These are phyloP conservation scores for Heliconius melpomene DNA, from an alignment of 1,140 invertebrate species.

Conservation along the genomic window DNA sequence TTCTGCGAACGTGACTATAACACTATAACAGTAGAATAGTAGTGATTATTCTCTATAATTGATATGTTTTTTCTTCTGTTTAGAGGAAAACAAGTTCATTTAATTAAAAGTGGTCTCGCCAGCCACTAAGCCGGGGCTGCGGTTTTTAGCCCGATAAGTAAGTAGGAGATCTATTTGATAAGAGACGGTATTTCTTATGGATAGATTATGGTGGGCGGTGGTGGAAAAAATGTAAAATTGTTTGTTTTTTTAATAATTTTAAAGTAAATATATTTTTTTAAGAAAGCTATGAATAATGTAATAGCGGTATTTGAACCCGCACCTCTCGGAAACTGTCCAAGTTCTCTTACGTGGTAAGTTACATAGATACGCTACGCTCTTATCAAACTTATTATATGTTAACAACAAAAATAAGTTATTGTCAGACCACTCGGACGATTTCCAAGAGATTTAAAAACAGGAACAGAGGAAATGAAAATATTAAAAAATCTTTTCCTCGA, in stretches of 20 bases:
- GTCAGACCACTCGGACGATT: background rate
- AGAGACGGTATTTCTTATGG: constrained; percentile 11
- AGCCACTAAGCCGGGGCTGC: constrained; percentile 18
- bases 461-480: no score
- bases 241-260: background rate
- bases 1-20: constrained; percentile 13
- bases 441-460: no score
- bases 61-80: background rate
- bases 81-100: constrained; percentile 14
- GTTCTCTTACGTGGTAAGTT: no score
- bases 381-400: no score
- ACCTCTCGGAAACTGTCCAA: no score
- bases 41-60: constrained; percentile 12
- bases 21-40: background rate
- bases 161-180: constrained; percentile 26
- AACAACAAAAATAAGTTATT: background rate
- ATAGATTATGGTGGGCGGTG: background rate
- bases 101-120: constrained; percentile 28
- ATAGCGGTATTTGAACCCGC: no score
- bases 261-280: no score
- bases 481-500: no score
- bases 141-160: constrained; percentile 29
- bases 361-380: no score
- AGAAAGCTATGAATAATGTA: no score
- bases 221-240: background rate